phyloP scores from a whole-genome alignment of 2,113 vertebrate species.

The Gobius niger region DNA sequence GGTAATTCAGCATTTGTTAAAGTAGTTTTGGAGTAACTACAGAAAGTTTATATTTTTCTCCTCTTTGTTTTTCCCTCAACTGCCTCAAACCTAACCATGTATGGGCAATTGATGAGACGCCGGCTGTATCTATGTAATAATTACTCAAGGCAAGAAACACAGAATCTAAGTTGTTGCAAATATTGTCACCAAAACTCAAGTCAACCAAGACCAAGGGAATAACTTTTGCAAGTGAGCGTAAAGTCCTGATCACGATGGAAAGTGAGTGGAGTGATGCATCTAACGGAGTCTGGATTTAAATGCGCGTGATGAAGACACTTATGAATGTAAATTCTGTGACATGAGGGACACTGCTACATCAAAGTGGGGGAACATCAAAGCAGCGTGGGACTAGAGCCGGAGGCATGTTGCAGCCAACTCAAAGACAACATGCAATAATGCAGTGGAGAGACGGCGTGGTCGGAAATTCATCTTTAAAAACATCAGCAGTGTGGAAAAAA shows the following conservation, averaged over 20 bases:
- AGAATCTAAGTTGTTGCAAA: no score
- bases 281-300: not conserved
- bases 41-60: no score
- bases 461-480: not conserved
- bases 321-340: slow-evolving; percentile 28
- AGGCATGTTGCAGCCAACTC: slow-evolving; percentile 18
- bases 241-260: not conserved
- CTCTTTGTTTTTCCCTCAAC: no score
- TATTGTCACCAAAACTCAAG: not conserved
- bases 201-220: not conserved
- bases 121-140: no score
- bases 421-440: slow-evolving; percentile 25
- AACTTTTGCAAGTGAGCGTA: not conserved
- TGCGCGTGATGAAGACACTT: slow-evolving; percentile 11
- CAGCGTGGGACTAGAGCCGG: slow-evolving; percentile 9
- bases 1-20: no score
- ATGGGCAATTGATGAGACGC: no score
- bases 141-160: no score
- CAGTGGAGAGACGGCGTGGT: not conserved
- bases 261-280: not conserved
- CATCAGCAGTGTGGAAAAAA: not conserved
- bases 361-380: slow-evolving; percentile 50
- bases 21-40: no score
- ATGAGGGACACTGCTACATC: slow-evolving; percentile 31
- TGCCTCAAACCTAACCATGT: no score